phyloP scores from a whole-genome alignment of 2,888 invertebrate genomes.

The Xanthia togata region DNA sequence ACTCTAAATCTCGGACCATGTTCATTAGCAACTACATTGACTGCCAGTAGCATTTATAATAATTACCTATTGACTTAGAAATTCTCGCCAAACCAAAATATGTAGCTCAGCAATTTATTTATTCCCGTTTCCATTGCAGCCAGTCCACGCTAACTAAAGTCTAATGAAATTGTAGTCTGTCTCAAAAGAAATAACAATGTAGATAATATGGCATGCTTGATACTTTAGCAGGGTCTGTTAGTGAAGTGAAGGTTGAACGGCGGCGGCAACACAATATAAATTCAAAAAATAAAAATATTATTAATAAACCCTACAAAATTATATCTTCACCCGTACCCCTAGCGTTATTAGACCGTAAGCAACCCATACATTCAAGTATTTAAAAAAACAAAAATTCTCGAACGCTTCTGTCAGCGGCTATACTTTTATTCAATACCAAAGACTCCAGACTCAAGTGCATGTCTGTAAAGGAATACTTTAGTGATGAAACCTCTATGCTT shows the following conservation, averaged over 20 bases:
- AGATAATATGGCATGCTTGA: background rate
- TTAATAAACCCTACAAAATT: background rate
- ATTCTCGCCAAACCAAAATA: constrained; percentile 9
- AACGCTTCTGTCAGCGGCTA: constrained; percentile 32
- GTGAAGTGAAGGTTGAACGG: background rate
- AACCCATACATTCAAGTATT: background rate
- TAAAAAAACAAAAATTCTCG: background rate
- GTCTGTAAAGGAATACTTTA: constrained; percentile 36
- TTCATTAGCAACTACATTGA: constrained; percentile 22
- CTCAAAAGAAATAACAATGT: background rate
- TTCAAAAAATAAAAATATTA: background rate
- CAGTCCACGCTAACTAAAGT: no score
- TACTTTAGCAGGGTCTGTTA: background rate
- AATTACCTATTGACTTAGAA: background rate
- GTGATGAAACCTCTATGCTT: constrained; percentile 47
- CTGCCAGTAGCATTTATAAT: constrained; percentile 3
- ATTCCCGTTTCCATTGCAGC: background rate
- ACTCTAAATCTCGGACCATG: constrained; percentile 13
- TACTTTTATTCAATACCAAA: constrained; percentile 47
- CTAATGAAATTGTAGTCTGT: no score
- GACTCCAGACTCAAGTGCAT: constrained; percentile 51
- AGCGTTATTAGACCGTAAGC: constrained; percentile 12
- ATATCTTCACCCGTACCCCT: no score
- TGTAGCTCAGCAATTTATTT: background rate
- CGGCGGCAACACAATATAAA: background rate